Base-by-base conservation (phyloP, 2,797 vertebrate genomes). In the Sebastes cheni region DNA sequence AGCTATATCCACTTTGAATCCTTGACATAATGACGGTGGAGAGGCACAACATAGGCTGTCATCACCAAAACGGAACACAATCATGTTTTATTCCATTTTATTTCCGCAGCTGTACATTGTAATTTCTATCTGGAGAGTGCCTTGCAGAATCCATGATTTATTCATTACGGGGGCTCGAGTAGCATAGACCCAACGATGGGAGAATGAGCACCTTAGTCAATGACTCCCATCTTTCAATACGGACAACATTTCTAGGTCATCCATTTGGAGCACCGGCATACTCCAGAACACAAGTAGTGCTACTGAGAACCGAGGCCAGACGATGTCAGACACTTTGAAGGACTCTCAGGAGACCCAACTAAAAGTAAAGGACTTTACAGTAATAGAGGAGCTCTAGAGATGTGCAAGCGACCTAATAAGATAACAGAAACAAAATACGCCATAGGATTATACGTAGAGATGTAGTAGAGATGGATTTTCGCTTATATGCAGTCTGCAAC, bases 51-150 rank as follows among this genome's bases (percentile, higher is more conserved):
- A 86, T 80, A 83, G 83, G 74, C 86, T 69, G 90, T 89, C 87
- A 77, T 82, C 74, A 77, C 82, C 75, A 72, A 79, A 91, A 90
- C 75, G 72, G 89, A 92, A 83, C 80, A 78, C 67, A 81, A 88
- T 94, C 91, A 91, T 92, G 91, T 94, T 93, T 94, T 93, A 94
- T 94, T 94, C 92, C 83, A 89, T 90, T 95, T 94, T 93, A 93
- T 93, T 94, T 92, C 91, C 61, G 83, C 79, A 52, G 90, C 87
- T 92, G 90, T 93, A 93, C 79, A 83, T 92, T 93, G 89, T 94
- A 91, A 94, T 94, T 92, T 93, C 85, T 86, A 90, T 91, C 88
- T 84, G 89, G 83, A 90, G 88, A 94, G 92, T 69, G 91, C 88
- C 82, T 92, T 82, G 87, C 88, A 82, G 90, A 93, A 85, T 56